Evolutionary conservation across 2,888 invertebrate genomes (phyloP), one percentile per base, ranked within the genome.

Genomic region (Temnothorax unifasciatus): DNA sequence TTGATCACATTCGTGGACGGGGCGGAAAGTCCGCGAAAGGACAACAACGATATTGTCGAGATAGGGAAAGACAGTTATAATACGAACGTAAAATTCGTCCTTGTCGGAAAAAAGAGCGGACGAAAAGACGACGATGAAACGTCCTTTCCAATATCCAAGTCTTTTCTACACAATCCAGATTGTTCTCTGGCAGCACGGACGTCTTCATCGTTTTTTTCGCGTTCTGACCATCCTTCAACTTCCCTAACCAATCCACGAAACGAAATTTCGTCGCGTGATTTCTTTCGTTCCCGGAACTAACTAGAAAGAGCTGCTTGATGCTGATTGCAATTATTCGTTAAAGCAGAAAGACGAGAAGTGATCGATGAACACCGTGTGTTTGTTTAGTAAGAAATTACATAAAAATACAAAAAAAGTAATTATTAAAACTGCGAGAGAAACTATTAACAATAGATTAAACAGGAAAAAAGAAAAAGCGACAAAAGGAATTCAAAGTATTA

Each of bases 1-100:
- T 94, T 94, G 94, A 94, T 94, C 94, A 94, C 91, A 87, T 89
- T 89, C 68, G 77, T 47, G 52, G 44, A 75, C 84, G 82, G 74
- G 77, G 82, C 73, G 73, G 88, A 86, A 87, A 89, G 89, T 89
- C 86, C 77, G 63, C 85, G 85, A 82, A 88, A 90, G 86, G 85
- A 85, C 82, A 41, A 69, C 74, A 83, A 85, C 68, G 85, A 61
- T 81, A 84, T 85, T 84, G 64, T 66, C 52, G 79, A 66, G 85
- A 84, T 86, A 18, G 76, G 50, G 63, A 69, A 76, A 66, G 61
- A 85, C 86, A 85, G 87, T 88, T 89, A 89, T 89, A 87, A 90
- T 88, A 86, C 76, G 89, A 86, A 88, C 84, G 85, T 88, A 88
- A 86, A 89, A 89, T 86, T 88, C 61, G 44, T 63, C 29, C 69